A percentile compares a stretch with the other conserved stretches of the same genome.
phyloP scores from a whole-genome alignment of 2,888 invertebrate species.

The Microctonus brassicae region DNA sequence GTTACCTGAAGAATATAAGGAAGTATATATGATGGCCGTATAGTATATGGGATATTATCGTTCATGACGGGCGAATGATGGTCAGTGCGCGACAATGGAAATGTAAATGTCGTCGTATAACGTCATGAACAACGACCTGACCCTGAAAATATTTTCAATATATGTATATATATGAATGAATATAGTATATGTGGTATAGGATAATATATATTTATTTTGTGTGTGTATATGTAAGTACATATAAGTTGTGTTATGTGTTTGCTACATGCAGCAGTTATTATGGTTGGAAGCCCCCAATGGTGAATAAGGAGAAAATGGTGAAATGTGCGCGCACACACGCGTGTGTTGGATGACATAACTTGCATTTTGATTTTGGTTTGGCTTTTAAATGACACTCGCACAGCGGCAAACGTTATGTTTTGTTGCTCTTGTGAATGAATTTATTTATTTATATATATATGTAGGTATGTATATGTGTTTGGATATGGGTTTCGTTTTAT shows the following conservation, averaged over 20 bases:
- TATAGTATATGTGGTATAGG: too few species aligned
- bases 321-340: background rate
- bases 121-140: conserved; percentile 2
- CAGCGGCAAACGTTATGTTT: background rate
- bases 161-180: background rate
- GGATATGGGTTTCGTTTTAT: too few species aligned
- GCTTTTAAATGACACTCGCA: background rate
- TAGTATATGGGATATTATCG: background rate
- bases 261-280: too few species aligned
- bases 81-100: conserved; percentile 10
- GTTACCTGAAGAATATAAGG: conserved; percentile 12
- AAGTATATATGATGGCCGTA: conserved; percentile 2
- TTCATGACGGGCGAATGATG: conserved; percentile 4
- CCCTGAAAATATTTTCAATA: conserved; percentile 13
- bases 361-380: background rate
- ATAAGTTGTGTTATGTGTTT: background rate
- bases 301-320: background rate
- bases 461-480: background rate
- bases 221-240: background rate
- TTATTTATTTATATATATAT: background rate
- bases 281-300: background rate
- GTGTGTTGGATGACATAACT: conserved; percentile 8
- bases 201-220: too few species aligned
- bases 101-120: conserved; percentile 2
- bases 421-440: background rate